Conservation (phyloP, 2,797 vertebrate genomes). For the Momotus momota region DNA sequence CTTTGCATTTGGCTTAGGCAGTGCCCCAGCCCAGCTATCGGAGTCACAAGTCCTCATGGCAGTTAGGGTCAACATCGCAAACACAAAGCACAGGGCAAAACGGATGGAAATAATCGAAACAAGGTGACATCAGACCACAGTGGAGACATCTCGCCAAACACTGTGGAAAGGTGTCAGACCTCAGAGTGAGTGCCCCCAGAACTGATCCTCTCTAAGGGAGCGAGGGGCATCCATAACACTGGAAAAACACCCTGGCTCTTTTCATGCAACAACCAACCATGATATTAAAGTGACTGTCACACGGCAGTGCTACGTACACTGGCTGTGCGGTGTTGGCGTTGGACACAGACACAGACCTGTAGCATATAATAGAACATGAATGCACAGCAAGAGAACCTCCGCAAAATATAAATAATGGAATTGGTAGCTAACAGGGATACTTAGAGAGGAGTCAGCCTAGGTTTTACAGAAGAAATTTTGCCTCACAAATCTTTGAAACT, state of each 20-base stretch:
- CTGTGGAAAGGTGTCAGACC: not conserved
- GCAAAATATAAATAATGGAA: not conserved
- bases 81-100: not conserved
- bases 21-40: not conserved
- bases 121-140: not conserved
- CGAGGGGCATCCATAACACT: fast-evolving
- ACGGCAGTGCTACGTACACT: not conserved
- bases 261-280: not conserved
- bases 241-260: not conserved
- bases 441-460: not conserved
- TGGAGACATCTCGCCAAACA: not conserved
- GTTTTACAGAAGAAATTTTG: not conserved
- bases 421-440: not conserved
- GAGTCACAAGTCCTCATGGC: not conserved
- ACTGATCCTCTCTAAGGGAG: not conserved
- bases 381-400: not conserved
- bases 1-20: not conserved
- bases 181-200: fast-evolving
- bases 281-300: not conserved
- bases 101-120: not conserved
- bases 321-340: not conserved
- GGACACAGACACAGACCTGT: not conserved
- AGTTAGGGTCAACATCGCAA: not conserved
- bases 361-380: not conserved
- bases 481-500: not conserved